Conservation (phyloP, 2,797 vertebrate genomes). For the Bovichtus variegatus region DNA sequence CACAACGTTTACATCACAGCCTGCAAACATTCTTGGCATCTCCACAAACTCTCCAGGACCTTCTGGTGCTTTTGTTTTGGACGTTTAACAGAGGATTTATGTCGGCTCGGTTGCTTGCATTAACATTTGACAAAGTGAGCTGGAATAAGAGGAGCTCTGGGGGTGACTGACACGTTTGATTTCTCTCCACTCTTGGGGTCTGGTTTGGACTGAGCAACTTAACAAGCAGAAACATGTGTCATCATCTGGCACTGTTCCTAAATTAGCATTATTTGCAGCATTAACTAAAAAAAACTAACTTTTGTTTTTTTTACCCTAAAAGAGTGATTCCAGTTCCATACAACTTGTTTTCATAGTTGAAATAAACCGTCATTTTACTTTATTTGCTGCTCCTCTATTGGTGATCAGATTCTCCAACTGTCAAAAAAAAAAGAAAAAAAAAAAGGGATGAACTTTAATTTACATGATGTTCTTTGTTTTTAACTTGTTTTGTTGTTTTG, state of each 20-base stretch:
- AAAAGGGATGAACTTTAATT: neutral
- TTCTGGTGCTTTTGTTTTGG: neutral
- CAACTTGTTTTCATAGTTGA: neutral
- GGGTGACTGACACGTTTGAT: neutral
- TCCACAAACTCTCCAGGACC: neutral
- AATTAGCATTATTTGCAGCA: constrained; percentile 22
- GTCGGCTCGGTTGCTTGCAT: neutral
- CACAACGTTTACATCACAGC: constrained; percentile 44
- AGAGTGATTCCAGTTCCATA: neutral
- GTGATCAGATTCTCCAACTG: neutral
- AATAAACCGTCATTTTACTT: neutral
- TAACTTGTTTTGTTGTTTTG: neutral
- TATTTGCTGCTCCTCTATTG: neutral
- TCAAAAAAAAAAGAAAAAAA: neutral
- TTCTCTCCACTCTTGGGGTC: neutral
- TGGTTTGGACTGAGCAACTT: constrained; percentile 7
- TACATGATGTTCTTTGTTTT: neutral
- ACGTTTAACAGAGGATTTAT: neutral
- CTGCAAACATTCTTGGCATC: neutral
- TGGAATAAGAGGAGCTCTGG: neutral
- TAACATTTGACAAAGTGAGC: neutral
- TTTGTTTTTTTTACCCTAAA: neutral
- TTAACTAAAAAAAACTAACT: constrained; percentile 10
- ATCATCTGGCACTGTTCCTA: neutral
- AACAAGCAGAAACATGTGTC: neutral